Evolutionary conservation across 2,797 vertebrate species (phyloP).

Genomic region (Dryobates pubescens): DNA sequence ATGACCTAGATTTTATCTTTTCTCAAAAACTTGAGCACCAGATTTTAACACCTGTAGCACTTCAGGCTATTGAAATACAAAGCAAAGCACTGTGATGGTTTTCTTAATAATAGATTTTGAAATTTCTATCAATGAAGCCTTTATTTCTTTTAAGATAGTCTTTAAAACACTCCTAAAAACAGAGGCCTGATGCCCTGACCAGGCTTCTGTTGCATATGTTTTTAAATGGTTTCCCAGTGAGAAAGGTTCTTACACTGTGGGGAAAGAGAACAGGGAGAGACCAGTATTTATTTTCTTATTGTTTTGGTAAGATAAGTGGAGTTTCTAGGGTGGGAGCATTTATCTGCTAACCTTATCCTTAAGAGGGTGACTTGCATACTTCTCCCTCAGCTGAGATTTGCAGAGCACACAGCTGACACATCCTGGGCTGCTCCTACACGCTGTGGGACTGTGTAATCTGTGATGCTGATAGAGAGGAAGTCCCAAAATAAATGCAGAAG

Average conservation of each 20-base stretch:
- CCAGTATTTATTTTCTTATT: too few relatives aligned
- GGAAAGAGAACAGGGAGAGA: neutral
- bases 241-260: neutral
- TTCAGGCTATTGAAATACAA: neutral
- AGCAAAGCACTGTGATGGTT: neutral
- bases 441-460: neutral
- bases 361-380: rapidly evolving
- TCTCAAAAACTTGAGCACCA: neutral
- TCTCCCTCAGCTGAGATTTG: neutral
- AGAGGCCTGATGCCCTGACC: neutral
- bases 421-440: neutral
- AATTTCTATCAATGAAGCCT: neutral
- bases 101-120: neutral
- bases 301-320: neutral
- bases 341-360: neutral
- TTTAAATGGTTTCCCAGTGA: neutral
- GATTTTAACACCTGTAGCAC: neutral
- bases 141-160: neutral
- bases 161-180: neutral
- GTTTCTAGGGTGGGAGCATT: neutral
- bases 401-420: rapidly evolving
- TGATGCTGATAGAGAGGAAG: neutral
- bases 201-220: neutral
- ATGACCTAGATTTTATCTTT: neutral
- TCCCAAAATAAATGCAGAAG: neutral